Conservation (phyloP, 1,140 invertebrate species). For the Akabosia matsudoensis region DNA sequence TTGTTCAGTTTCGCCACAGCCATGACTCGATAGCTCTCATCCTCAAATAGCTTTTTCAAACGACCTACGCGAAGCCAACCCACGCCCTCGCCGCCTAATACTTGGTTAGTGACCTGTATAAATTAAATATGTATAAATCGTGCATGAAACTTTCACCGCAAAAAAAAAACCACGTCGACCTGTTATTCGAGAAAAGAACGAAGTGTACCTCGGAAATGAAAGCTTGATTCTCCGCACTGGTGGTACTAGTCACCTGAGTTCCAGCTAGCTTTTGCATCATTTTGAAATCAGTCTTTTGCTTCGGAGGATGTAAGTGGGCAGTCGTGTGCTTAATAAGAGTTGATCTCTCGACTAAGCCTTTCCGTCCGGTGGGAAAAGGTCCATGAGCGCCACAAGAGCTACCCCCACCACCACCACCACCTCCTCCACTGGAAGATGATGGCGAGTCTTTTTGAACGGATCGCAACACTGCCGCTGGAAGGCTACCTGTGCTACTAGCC, state of each 20-base stretch:
- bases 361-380: constrained; percentile 72
- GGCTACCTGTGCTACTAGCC: constrained; percentile 45
- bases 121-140: constrained; percentile 4
- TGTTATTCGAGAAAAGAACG: no score
- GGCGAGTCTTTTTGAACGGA: constrained; percentile 27
- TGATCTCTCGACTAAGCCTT: constrained; percentile 82
- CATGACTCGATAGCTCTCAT: constrained; percentile 96
- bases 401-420: constrained; percentile 2
- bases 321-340: constrained; percentile 79
- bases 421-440: background rate
- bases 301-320: constrained; percentile 50
- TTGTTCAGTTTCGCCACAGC: constrained; percentile 92
- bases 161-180: background rate
- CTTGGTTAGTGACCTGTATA: constrained; percentile 76
- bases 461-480: constrained; percentile 39
- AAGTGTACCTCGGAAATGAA: constrained; percentile 73
- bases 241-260: constrained; percentile 60
- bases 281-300: constrained; percentile 63
- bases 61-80: constrained; percentile 94
- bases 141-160: background rate
- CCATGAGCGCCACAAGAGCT: constrained; percentile 51
- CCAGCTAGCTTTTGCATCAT: constrained; percentile 45
- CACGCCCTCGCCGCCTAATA: constrained; percentile 91
- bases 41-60: constrained; percentile 95
- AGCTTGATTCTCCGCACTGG: constrained; percentile 79